Conservation (phyloP, 1,140 invertebrate species). For the Magallana ariakensis region DNA sequence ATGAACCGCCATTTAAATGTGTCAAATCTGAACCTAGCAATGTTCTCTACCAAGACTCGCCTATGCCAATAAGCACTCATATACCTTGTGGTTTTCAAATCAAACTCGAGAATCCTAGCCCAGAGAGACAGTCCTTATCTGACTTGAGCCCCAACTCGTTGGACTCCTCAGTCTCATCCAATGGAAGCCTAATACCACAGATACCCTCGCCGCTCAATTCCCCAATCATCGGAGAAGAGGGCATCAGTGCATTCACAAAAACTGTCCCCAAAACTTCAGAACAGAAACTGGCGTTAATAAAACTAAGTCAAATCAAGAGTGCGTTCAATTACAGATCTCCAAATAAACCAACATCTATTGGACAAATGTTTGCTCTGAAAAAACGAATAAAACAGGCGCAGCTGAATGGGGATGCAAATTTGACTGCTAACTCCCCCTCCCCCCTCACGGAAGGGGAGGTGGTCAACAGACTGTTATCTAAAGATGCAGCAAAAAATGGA, state of each 20-base stretch:
- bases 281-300: constrained; percentile 53
- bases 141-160: constrained; percentile 55
- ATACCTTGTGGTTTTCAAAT: constrained; percentile 36
- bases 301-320: constrained; percentile 60
- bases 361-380: constrained; percentile 65
- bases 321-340: constrained; percentile 50
- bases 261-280: constrained; percentile 45
- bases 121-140: constrained; percentile 39
- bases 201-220: constrained; percentile 51
- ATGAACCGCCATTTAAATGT: constrained; percentile 37
- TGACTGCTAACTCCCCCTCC: constrained; percentile 36
- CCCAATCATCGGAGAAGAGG: constrained; percentile 47
- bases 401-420: constrained; percentile 48
- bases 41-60: constrained; percentile 36
- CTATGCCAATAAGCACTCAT: constrained; percentile 38
- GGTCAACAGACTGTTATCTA: constrained; percentile 20
- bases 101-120: constrained; percentile 50
- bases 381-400: constrained; percentile 61
- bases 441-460: constrained; percentile 30
- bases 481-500: not conserved
- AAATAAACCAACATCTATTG: constrained; percentile 54
- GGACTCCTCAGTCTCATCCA: constrained; percentile 50
- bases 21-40: constrained; percentile 1
- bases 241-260: constrained; percentile 55
- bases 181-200: constrained; percentile 48